A percentile compares a stretch with the other conserved stretches of the same genome.
These are phyloP conservation scores for Alloplasta piceator DNA, from an alignment of 2,888 invertebrate species.

Conservation along the genomic window DNA sequence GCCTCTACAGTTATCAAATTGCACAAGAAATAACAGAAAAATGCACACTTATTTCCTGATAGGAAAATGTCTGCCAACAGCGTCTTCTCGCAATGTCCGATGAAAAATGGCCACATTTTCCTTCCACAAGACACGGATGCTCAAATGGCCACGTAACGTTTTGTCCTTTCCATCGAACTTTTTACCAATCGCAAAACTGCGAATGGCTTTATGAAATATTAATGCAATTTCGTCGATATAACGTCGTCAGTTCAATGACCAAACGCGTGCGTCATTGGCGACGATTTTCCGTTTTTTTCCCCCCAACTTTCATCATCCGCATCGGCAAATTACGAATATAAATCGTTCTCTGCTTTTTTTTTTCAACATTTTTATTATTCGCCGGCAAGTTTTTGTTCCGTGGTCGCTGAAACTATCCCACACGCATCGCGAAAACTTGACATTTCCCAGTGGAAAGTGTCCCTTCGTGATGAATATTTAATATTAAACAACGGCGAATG, in stretches of 20 bases:
- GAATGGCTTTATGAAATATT: slow-evolving; percentile 38
- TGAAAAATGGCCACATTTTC: too few relatives aligned
- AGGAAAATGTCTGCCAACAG: too few relatives aligned
- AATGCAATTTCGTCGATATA: slow-evolving; percentile 1
- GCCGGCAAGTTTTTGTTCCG: slow-evolving; percentile 7
- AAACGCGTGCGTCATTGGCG: slow-evolving; percentile 15
- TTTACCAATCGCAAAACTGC: neutral
- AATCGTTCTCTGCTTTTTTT: too few relatives aligned
- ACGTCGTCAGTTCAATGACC: neutral
- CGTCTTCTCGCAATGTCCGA: too few relatives aligned
- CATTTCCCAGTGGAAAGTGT: neutral
- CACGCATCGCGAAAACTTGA: slow-evolving; percentile 29
- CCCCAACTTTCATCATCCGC: slow-evolving; percentile 37
- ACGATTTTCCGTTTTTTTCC: neutral
- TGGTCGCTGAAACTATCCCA: slow-evolving; percentile 11
- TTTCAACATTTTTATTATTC: slow-evolving; percentile 6
- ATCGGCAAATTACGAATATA: neutral
- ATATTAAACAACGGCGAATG: neutral
- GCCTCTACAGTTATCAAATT: too few relatives aligned
- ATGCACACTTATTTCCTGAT: too few relatives aligned
- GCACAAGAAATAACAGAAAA: too few relatives aligned
- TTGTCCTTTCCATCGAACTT: slow-evolving; percentile 16
- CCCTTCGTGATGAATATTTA: slow-evolving; percentile 44
- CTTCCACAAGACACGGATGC: neutral
- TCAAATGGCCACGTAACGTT: slow-evolving; percentile 7